phyloP scores from a whole-genome alignment of 2,888 invertebrate genomes.

The Lordiphosa andalusiaca region DNA sequence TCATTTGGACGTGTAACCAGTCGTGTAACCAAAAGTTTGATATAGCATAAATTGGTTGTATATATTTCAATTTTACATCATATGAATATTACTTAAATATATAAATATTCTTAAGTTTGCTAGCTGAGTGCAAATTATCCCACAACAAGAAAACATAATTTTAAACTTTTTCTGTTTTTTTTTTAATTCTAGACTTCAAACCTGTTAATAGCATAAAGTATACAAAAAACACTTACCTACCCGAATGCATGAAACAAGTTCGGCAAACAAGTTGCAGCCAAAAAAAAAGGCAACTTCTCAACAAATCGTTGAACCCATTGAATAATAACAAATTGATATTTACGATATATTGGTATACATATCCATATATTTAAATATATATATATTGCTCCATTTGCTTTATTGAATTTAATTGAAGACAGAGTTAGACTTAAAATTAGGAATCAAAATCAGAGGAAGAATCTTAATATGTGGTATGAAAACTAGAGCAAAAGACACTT shows the following conservation, averaged over 20 bases:
- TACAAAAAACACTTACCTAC: background rate
- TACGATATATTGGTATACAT: slow-evolving; percentile 7
- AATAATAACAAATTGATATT: background rate
- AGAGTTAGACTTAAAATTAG: slow-evolving; percentile 48
- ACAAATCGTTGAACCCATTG: slow-evolving; percentile 13
- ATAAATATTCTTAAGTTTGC: too few species aligned
- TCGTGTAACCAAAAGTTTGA: too few species aligned
- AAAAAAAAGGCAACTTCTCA: background rate
- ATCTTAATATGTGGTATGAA: slow-evolving; percentile 1
- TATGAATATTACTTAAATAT: too few species aligned
- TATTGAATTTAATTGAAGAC: slow-evolving; percentile 63
- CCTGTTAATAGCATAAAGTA: background rate
- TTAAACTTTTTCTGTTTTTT: too few species aligned
- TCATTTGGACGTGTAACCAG: too few species aligned
- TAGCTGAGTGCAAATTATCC: too few species aligned
- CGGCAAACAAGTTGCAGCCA: slow-evolving; percentile 11
- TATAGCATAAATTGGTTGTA: too few species aligned
- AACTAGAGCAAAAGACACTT: slow-evolving; percentile 32
- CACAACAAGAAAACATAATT: too few species aligned
- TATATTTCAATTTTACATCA: too few species aligned
- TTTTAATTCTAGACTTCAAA: too few species aligned
- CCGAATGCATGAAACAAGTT: slow-evolving; percentile 14
- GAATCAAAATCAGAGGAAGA: slow-evolving; percentile 46
- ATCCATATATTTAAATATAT: slow-evolving; percentile 32
- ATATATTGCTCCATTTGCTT: slow-evolving; percentile 48